Percentiles rank a stretch among this genome's conserved stretches.
Evolutionary conservation across 1,140 invertebrate genomes (phyloP).

Genomic region (Ladona fulva): DNA sequence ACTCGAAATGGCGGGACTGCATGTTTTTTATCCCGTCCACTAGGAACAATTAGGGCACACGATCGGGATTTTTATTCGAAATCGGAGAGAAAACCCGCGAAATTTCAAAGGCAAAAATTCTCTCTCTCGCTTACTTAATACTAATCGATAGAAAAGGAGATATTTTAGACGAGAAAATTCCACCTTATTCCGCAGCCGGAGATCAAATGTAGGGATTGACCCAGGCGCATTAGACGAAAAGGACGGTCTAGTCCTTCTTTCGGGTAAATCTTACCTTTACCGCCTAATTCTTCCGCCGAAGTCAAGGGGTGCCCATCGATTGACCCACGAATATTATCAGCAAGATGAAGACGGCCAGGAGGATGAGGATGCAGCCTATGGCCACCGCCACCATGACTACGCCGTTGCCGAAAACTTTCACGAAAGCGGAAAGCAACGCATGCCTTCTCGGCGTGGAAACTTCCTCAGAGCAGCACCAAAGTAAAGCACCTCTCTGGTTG

Average conservation of each 20-base stretch:
- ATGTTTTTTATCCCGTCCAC: too few species aligned
- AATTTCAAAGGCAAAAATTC: too few species aligned
- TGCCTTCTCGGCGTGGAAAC: too few species aligned
- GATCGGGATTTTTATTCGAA: too few species aligned
- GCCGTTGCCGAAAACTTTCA: too few species aligned
- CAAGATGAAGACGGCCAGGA: slow-evolving; percentile 64
- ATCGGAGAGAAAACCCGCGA: too few species aligned
- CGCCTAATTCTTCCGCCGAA: not conserved
- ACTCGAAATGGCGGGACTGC: too few species aligned
- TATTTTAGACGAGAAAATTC: too few species aligned
- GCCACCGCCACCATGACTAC: slow-evolving; percentile 62
- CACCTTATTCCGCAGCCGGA: too few species aligned
- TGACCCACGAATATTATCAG: slow-evolving; percentile 68
- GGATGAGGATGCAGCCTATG: slow-evolving; percentile 65
- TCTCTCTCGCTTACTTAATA: too few species aligned
- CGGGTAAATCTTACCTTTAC: not conserved
- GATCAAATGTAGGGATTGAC: too few species aligned
- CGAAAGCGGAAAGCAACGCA: not conserved
- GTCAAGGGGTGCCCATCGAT: slow-evolving; percentile 41
- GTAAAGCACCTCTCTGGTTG: not conserved
- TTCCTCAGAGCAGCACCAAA: not conserved
- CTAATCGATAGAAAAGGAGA: not conserved
- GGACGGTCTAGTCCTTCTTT: not conserved
- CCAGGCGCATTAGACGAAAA: not conserved
- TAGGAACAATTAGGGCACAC: too few species aligned